Evolutionary conservation across 2,888 invertebrate genomes (phyloP).

Genomic region (Laspeyria flexula): DNA sequence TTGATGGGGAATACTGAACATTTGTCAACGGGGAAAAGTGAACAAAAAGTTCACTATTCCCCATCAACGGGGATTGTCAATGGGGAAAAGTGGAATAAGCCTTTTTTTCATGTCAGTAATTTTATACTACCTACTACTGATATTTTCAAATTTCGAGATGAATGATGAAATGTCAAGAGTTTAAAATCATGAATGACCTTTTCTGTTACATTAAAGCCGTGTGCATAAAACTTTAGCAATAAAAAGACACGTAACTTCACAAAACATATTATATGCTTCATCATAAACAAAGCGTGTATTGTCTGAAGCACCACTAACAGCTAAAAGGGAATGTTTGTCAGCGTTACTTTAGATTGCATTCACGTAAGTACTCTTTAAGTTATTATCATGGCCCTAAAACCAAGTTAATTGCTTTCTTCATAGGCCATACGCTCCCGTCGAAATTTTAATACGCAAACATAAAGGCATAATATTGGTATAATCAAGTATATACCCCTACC

Average conservation of each 20-base stretch:
- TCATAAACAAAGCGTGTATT: background rate
- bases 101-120: too few relatives aligned
- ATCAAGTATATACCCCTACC: slow-evolving; percentile 11
- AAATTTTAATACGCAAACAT: slow-evolving; percentile 31
- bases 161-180: too few relatives aligned
- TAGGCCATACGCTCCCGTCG: slow-evolving; percentile 13
- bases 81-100: too few relatives aligned
- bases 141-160: too few relatives aligned
- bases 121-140: too few relatives aligned
- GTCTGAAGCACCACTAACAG: slow-evolving; percentile 2
- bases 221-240: too few relatives aligned
- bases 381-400: slow-evolving; percentile 23
- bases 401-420: slow-evolving; percentile 29
- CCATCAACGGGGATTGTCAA: too few relatives aligned
- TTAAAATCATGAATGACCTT: too few relatives aligned
- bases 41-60: too few relatives aligned
- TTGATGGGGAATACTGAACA: too few relatives aligned
- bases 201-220: too few relatives aligned
- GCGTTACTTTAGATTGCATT: slow-evolving; percentile 1
- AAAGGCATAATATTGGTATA: slow-evolving; percentile 26
- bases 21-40: too few relatives aligned
- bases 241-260: background rate
- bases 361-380: slow-evolving; percentile 19
- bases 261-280: background rate
- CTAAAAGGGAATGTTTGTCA: slow-evolving; percentile 6